Evolutionary conservation across 2,888 invertebrate species (phyloP).

Genomic region (Drosophila cognata): DNA sequence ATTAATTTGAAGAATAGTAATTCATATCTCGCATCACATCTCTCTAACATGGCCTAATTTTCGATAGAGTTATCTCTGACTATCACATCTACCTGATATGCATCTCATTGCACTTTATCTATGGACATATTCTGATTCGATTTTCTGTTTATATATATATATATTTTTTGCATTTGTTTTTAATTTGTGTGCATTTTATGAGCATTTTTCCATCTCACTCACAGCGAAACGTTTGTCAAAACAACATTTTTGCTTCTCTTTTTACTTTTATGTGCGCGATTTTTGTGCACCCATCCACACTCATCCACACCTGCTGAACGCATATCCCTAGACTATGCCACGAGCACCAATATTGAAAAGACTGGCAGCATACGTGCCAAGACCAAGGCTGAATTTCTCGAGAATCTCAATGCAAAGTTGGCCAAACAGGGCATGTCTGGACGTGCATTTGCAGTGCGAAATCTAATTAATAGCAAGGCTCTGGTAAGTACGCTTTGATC

Average conservation of each 20-base stretch:
- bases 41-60: slow-evolving; percentile 12
- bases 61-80: not conserved
- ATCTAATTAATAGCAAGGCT: slow-evolving; percentile 90
- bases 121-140: slow-evolving; percentile 7
- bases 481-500: slow-evolving; percentile 86
- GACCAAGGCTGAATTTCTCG: slow-evolving; percentile 89
- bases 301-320: slow-evolving; percentile 12
- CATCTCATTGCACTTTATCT: slow-evolving; percentile 32
- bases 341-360: slow-evolving; percentile 85
- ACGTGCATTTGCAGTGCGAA: slow-evolving; percentile 89
- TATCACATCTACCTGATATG: slow-evolving; percentile 28
- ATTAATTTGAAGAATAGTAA: slow-evolving; percentile 1
- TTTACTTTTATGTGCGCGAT: slow-evolving; percentile 34
- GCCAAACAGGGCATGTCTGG: slow-evolving; percentile 87
- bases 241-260: slow-evolving; percentile 45
- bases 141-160: slow-evolving; percentile 5
- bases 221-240: slow-evolving; percentile 29
- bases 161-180: slow-evolving; percentile 24
- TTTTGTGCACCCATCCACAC: slow-evolving; percentile 37
- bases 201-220: slow-evolving; percentile 19
- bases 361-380: slow-evolving; percentile 85
- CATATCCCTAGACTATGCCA: slow-evolving; percentile 79
- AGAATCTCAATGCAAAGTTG: slow-evolving; percentile 92
- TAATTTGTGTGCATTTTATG: slow-evolving; percentile 12
- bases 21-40: slow-evolving; percentile 42